Evolutionary conservation across 2,888 invertebrate species (phyloP), one percentile per base, ranked within the genome.

Genomic region (Thera obeliscata): DNA sequence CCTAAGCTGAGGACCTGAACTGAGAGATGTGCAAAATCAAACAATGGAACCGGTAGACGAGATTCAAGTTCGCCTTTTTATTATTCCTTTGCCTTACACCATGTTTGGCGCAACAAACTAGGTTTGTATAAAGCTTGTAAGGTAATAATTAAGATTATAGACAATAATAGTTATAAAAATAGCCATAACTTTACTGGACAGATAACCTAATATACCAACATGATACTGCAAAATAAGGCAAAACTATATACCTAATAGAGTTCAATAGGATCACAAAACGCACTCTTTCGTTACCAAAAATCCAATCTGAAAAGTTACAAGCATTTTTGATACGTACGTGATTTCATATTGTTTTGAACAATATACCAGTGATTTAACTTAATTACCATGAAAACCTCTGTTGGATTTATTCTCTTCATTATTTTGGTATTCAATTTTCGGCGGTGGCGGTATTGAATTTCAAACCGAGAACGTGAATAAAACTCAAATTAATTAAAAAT

Each of bases 401-500:
- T 54, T 62, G 33, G 48, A 38, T 64, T 33, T 48, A 50, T 57
- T 58, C 54, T 41, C 35, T 59, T 59, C 36, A 43, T 50, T 55
- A 63, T 67, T 55, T 67, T 55, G 54, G 49, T 66, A 62, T 56
- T 56, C 22, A 43, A 67, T 64, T 52, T 61, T 60, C 50, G 41
- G 22, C 38, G 48, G 46, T 12, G 35, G 57, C 22, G 35, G 59
- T 59, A 70, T 76, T 75, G 63, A 74, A 70, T 76, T 71, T 69
- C 65, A 67, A 67, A 65, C 61, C 67, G 56, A 73, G 71, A 71
- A 76, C 73, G 71, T 70, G 58, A 66, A 66, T 63, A 64, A 60
- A 71, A 54, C 56, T 52, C 12, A 64, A 67, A 75, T 75, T 75
- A 78, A 76, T 77, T 75, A 71, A 77, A 76, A 76, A 77, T 78